Conservation (phyloP, 2,797 vertebrate genomes). For the Pseudocheirus occidentalis region DNA sequence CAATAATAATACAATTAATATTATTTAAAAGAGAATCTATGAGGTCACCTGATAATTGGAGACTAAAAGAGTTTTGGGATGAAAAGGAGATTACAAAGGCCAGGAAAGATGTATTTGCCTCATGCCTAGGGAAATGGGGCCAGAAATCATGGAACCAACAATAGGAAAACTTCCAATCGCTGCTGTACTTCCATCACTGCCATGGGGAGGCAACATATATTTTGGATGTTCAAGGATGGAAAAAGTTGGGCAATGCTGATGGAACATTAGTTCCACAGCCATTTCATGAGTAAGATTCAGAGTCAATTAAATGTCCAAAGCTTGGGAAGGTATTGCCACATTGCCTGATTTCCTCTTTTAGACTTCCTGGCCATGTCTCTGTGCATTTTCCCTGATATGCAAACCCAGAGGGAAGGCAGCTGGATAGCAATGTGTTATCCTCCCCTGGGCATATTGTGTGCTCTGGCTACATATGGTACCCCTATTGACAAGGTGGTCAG, state of each 20-base stretch:
- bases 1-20: background rate
- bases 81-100: background rate
- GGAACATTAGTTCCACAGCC: background rate
- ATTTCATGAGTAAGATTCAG: background rate
- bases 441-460: background rate
- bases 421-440: background rate
- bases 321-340: background rate
- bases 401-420: background rate
- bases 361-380: background rate
- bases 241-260: background rate
- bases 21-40: background rate
- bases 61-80: background rate
- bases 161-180: background rate
- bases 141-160: background rate
- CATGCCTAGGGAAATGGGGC: background rate
- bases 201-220: background rate
- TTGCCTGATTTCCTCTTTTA: background rate
- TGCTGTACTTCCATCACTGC: background rate
- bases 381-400: background rate
- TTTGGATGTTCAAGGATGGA: background rate
- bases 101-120: background rate
- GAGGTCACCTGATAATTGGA: background rate
- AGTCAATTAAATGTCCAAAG: background rate
- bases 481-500: background rate
- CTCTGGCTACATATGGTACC: background rate